phyloP scores from a whole-genome alignment of 2,113 vertebrate species.

The Numida meleagris region DNA sequence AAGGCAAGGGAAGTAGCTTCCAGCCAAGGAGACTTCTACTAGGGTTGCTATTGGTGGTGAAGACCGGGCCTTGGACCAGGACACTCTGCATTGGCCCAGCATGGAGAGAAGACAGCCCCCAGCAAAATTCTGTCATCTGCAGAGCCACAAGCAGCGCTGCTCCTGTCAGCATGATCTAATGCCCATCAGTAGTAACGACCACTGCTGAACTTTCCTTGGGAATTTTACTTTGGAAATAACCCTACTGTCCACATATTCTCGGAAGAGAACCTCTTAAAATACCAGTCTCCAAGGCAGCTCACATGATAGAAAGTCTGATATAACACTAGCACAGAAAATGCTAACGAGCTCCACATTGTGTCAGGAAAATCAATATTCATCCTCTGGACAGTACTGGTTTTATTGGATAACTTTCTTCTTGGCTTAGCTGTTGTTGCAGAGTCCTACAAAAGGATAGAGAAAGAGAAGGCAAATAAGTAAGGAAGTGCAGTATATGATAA shows the following conservation, averaged over 20 bases:
- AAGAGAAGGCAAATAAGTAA: background rate
- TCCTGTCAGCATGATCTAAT: background rate
- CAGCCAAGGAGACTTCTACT: background rate
- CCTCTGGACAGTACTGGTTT: background rate
- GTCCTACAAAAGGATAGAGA: background rate
- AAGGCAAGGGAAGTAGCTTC: background rate
- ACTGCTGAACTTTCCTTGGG: background rate
- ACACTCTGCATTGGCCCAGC: background rate
- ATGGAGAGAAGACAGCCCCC: background rate
- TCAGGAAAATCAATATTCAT: conserved; percentile 23
- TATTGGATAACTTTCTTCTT: conserved; percentile 20
- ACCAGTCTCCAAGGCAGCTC: background rate
- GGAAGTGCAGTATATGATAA: background rate
- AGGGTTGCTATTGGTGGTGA: background rate
- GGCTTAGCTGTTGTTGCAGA: background rate
- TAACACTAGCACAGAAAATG: conserved; percentile 23
- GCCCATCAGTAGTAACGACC: no score
- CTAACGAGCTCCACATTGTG: background rate
- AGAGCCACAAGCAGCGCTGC: background rate
- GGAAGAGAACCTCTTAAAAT: background rate
- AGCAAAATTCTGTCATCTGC: background rate
- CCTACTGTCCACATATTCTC: background rate
- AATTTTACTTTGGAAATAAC: background rate
- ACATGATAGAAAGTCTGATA: background rate
- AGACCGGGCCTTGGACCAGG: background rate